Evolutionary conservation across 2,797 vertebrate genomes (phyloP), one percentile per base, ranked within the genome.

Genomic region (Syngnathus acus): DNA sequence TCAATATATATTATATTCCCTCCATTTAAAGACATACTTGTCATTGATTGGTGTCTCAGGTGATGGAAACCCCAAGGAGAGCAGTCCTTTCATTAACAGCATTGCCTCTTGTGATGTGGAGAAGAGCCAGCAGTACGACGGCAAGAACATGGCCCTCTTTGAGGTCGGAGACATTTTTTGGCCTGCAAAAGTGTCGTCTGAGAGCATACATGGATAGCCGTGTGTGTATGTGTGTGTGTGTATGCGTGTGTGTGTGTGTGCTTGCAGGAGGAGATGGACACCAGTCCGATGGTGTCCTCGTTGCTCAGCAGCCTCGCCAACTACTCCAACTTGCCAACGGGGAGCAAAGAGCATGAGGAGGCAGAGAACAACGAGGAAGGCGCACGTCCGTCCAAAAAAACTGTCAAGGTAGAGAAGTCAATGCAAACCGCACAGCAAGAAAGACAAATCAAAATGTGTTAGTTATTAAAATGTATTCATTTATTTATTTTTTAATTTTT

Each of bases 81-180:
- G 93, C 90, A 97, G 95, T 69, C 96, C 95, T 13, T 99, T 98
- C 87, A 98, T 99, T 84, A 96, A 97, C 90, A 98, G 94, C 89
- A 93, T 89, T 62, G 92, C 75, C 71, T 67, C 93, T 83, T 90
- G 90, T 0, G 93, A 95, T 65, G 79, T 89, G 26, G 95, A 96
- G 82, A 97, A 95, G 78, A 94, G 91, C 37, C 95, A 93, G 69
- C 95, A 97, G 68, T 97, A 97, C 0, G 95, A 97, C 0, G 92
- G 93, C 77, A 98, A 97, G 82, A 95, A 96, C 88, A 98, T 99
- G 97, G 97, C 97, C 64, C 90, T 99, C 63, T 99, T 99, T 57
- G 97, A 99, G 94, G 97, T 98, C 59, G 53, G 76, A 3, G n/a
- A 11, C n/a, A 11, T 10, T 37, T n/a, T 38, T 57, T 32, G 6